These are phyloP conservation scores for Halictus ligatus DNA, from an alignment of 2,888 invertebrate genomes.

Conservation along the genomic window DNA sequence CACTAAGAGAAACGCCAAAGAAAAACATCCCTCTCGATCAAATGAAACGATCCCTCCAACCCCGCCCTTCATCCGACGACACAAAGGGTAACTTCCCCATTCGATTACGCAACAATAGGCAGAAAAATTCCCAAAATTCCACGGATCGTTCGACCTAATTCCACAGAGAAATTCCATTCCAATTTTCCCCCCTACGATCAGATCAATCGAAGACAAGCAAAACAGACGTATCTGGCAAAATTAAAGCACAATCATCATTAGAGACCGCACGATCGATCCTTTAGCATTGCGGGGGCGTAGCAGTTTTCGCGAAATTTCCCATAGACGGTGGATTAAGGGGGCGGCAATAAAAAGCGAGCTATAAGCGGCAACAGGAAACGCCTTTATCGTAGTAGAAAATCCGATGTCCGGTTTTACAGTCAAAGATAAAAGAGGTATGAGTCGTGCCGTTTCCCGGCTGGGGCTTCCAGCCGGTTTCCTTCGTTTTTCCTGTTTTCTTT, in stretches of 20 bases:
- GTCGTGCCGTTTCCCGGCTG: slow-evolving; percentile 11
- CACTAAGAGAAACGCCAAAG: not conserved
- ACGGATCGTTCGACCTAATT: not conserved
- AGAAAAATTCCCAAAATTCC: not conserved
- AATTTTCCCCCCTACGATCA: not conserved
- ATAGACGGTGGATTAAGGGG: not conserved
- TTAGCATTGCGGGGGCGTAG: not conserved
- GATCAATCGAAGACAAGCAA: too few relatives aligned
- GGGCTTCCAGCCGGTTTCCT: slow-evolving; percentile 3
- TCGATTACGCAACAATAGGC: not conserved
- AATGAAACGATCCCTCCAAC: not conserved
- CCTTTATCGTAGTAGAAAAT: slow-evolving; percentile 56
- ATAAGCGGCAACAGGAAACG: slow-evolving; percentile 6
- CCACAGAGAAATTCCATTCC: not conserved
- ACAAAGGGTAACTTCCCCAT: not conserved
- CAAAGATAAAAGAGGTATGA: slow-evolving; percentile 56
- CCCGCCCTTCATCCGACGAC: not conserved
- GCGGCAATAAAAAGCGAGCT: not conserved
- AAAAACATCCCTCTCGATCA: not conserved
- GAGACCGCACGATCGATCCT: not conserved
- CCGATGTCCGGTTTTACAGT: slow-evolving; percentile 51
- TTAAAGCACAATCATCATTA: not conserved
- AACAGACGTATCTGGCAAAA: not conserved
- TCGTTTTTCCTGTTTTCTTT: slow-evolving; percentile 21
- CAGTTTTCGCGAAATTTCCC: not conserved